Conservation (phyloP, 2,797 vertebrate genomes). For the Vultur gryphus region DNA sequence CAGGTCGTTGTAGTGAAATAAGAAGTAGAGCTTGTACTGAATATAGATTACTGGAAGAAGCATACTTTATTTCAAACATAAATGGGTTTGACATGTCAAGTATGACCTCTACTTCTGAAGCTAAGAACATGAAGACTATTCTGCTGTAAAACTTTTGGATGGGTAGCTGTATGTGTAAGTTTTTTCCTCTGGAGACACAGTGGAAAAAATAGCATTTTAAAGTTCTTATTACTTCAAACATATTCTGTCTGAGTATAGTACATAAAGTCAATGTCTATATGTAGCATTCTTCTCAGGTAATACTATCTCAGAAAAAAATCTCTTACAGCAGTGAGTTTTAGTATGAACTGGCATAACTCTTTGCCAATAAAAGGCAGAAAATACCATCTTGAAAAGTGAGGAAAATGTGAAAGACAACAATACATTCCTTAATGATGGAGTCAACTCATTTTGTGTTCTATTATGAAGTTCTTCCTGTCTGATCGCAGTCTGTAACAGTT, state of each 20-base stretch:
- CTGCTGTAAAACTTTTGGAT: not conserved
- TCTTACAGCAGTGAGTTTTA: not conserved
- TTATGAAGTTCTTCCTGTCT: slow-evolving; percentile 33
- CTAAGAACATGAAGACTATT: not conserved
- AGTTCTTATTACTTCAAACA: not conserved
- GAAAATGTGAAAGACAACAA: not conserved
- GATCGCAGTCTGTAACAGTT: not conserved
- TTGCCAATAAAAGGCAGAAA: not conserved
- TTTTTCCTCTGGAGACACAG: not conserved
- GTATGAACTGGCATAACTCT: not conserved
- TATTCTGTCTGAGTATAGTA: not conserved
- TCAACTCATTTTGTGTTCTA: slow-evolving; percentile 4
- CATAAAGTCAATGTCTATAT: rapidly evolving
- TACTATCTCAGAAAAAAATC: not conserved
- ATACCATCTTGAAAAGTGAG: not conserved
- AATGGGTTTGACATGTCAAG: not conserved
- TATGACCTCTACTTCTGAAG: not conserved
- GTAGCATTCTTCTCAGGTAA: not conserved
- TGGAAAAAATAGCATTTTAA: not conserved
- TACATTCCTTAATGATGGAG: not conserved
- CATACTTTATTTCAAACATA: not conserved
- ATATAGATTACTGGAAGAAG: not conserved
- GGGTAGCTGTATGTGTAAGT: not conserved
- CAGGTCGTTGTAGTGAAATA: not conserved
- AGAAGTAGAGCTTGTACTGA: not conserved